Evolutionary conservation across 1,140 invertebrate genomes (phyloP).

Genomic region (Megathymus violae): DNA sequence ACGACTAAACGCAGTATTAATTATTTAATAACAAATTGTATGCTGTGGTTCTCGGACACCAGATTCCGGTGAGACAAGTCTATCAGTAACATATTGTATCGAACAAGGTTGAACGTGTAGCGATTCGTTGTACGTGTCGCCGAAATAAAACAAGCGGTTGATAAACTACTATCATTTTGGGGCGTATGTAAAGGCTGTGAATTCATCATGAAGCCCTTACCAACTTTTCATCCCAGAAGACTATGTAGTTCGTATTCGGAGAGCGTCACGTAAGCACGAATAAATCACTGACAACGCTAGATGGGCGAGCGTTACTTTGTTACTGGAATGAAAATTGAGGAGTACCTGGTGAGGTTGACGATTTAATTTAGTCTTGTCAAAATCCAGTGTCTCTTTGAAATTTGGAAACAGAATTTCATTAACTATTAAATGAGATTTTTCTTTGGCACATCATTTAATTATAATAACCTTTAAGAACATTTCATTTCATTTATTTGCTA

Average conservation of each 20-base stretch:
- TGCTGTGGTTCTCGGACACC: no score
- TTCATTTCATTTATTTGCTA: no score
- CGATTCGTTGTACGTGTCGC: constrained; percentile 1
- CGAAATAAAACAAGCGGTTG: constrained; percentile 24
- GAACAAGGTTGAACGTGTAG: no score
- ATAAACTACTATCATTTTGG: constrained; percentile 38
- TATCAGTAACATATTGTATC: no score
- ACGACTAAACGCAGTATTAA: no score
- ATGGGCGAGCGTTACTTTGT: constrained; percentile 36
- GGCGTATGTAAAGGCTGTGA: constrained; percentile 33
- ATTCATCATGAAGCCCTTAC: constrained; percentile 43
- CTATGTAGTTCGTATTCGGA: constrained; percentile 33
- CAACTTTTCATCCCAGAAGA: constrained; percentile 47
- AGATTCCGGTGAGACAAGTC: no score
- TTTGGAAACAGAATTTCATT: not conserved
- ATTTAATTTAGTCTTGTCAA: constrained; percentile 17
- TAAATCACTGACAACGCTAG: constrained; percentile 46
- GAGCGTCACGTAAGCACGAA: constrained; percentile 42
- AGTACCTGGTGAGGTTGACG: constrained; percentile 36
- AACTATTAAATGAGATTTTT: no score
- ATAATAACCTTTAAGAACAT: no score
- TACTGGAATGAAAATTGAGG: constrained; percentile 43
- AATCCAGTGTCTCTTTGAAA: not conserved
- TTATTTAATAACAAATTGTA: no score
- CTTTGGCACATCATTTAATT: no score